Base-by-base conservation (phyloP, 30 jellyfish, hydroid and myxozoan genomes). In the Mastigias papua region DNA sequence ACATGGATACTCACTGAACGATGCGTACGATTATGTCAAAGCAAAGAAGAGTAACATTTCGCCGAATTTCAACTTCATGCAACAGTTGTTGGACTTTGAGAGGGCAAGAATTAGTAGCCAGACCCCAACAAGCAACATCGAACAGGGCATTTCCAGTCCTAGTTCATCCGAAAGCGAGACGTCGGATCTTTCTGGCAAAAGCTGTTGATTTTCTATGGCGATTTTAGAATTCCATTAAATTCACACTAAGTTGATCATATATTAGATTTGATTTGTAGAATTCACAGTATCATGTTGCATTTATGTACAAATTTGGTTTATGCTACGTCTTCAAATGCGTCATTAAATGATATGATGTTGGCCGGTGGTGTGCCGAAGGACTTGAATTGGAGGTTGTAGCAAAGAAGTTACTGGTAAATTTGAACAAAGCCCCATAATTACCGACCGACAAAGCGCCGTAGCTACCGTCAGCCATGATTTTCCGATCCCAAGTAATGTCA, bases 41-140 rank as follows among this genome's bases (percentile, higher is more conserved):
- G 86, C 81, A 37, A 90, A 90, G 91, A 95, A 95, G 72, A 81
- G 92, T 76, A 95, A 95, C 97, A 86, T 95, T 30, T 97, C 99
- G 0, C 99, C 99, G 21, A 95, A 95, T 67, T 89, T 95, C 87
- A 95, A 87, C 65, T 95, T 95, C 88, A 95, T 95, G 99, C 98
- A 97, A 74, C 99, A 95, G 88, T 62, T 95, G 89, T 80, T 95
- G 81, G 99, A 95, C 78, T 80, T 95, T 19, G 99, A 95, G 82
- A 87, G 96, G 33, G 90, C 95, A 33, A 69, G 91, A 33, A 27
- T 64, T 30, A 34, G 62, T 74, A 51, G 86, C 34, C 89, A 82
- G 66, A 70, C 97, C 16, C 98, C 97, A 31, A 57, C 76, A 48
- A 76, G 78, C 15, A 69, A 82, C 10, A 81, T 96, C 64, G 89